Base-by-base conservation (phyloP, 2,888 invertebrate species). In the Amphipyra berbera region DNA sequence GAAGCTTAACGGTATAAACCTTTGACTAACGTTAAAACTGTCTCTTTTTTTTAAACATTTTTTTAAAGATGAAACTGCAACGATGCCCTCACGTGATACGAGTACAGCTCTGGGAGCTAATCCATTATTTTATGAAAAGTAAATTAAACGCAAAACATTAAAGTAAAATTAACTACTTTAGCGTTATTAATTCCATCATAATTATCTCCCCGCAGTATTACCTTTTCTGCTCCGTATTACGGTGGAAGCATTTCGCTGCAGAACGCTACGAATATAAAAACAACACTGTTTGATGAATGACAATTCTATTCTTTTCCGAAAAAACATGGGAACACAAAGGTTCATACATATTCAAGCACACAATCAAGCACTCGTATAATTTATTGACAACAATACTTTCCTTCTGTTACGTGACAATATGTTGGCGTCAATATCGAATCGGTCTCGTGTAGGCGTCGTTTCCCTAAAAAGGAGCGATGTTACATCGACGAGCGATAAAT, bases 401-500 rank as follows among this genome's bases (percentile, higher is more conserved):
- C 81, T 70, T 64, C 63, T 47, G 77, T 71, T 61, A 70, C 68
- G 76, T 64, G 67, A 73, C 79, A 79, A 78, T 80, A 78, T 78
- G 68, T 76, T 63, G 68, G 66, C 67, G 81, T 70, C 80, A 83
- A 83, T 84, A 82, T 81, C 77, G 77, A 82, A 79, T 77, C 70
- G 81, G 74, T 77, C 78, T 72, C 75, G 82, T 83, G 81, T 85
- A 82, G 83, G 83, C 83, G 81, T 79, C 80, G 68, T 81, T 83
- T 82, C 79, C 84, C 81, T 73, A 83, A 86, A 86, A 85, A 82
- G 85, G 84, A 81, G 64, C 82, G 82, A 77, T 82, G 86, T 83
- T 81, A 82, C 85, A 81, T 81, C 84, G 77, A 79, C 76, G 72
- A 78, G 60, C 87, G 81, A 89, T 89, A 89, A 89, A 89, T 89